These are phyloP conservation scores for Porites evermanni DNA, from an alignment of 92 coral and sea anemone genomes.

Conservation along the genomic window DNA sequence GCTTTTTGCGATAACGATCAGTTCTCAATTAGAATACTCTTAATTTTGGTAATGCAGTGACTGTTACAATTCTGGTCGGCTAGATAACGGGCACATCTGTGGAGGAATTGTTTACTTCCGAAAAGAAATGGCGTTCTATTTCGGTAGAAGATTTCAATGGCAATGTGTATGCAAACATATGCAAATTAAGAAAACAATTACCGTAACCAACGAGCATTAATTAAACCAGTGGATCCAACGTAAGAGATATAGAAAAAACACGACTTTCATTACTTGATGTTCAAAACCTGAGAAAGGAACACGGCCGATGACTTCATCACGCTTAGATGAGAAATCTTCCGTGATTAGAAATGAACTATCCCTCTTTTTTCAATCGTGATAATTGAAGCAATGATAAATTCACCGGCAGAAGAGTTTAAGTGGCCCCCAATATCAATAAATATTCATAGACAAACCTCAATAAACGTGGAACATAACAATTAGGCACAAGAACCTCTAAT, in stretches of 20 bases:
- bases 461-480: slow-evolving; percentile 39
- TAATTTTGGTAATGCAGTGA: neutral
- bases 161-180: slow-evolving; percentile 5
- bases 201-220: slow-evolving; percentile 22
- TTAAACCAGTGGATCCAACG: slow-evolving; percentile 4
- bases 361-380: neutral
- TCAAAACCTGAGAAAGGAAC: neutral
- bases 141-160: neutral
- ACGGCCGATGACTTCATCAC: slow-evolving; percentile 14
- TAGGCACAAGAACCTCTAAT: slow-evolving; percentile 19
- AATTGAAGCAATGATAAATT: neutral
- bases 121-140: neutral
- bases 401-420: slow-evolving; percentile 12
- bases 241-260: neutral
- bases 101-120: neutral
- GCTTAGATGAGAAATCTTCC: neutral
- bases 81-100: neutral
- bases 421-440: slow-evolving; percentile 41
- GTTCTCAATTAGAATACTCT: neutral
- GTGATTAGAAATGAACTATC: slow-evolving; percentile 11
- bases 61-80: neutral
- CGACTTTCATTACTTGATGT: neutral
- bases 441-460: slow-evolving; percentile 37
- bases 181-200: slow-evolving; percentile 18
- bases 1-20: neutral